Base-by-base conservation (phyloP, 2,888 invertebrate genomes). In the Mycalesis mineus region DNA sequence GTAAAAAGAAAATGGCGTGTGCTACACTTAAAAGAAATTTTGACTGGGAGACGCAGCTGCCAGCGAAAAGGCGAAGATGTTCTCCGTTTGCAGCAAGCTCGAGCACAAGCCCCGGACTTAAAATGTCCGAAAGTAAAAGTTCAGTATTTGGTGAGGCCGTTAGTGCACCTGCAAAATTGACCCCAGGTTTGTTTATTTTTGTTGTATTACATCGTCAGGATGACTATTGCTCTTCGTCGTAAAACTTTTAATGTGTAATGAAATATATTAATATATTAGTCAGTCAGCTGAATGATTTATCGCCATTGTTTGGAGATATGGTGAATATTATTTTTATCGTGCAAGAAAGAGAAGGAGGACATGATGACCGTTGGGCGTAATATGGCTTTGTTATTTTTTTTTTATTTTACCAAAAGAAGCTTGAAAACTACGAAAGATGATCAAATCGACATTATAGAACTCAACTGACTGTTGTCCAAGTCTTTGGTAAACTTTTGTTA, bases 21-120 rank as follows among this genome's bases (percentile, higher is more conserved):
- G 98, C 98, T 90, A 98, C 98, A 77, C 92, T 98, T 69, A 98
- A 98, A 92, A 93, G 98, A 86, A 95, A 95, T 82, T 92, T 97
- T 79, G 98, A 98, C 85, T 98, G 98, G 94, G 98, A 98, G 90
- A 95, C 95, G 80, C 95, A 95, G 77, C 91, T 96, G 75, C 96
- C 97, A 60, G 94, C 95, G 31, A 98, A 97, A 88, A 92, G 97
- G 78, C 93, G 97, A 85, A 93, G 98, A 91, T 98, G 97, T 90
- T 94, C 95, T 75, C 97, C 97, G 60, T 95, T 97, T 91, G 95
- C 96, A 74, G 92, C 93, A 67, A 83, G 82, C 65, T 79, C 88
- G 22, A 87, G 85, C 71, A 84, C 88, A 72, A 87, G 92, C 82
- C 82, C 91, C 78, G 78, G 90, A 70, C 81, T 88, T 63, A 88